These are phyloP conservation scores for Ceratosolen solmsi DNA, from an alignment of 1,140 invertebrate species.

Conservation along the genomic window DNA sequence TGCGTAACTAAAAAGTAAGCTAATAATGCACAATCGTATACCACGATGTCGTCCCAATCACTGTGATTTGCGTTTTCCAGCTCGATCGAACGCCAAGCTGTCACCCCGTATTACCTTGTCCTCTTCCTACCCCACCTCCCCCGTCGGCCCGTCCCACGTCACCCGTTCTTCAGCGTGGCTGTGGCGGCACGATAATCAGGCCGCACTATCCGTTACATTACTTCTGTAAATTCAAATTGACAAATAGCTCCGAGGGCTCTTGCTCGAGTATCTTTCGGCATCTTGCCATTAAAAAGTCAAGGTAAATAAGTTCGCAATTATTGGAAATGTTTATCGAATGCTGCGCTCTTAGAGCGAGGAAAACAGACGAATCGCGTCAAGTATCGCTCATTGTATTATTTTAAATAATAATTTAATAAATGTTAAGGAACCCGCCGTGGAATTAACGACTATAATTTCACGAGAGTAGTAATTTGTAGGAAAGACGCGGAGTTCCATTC, in stretches of 20 bases:
- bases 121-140: too few relatives aligned
- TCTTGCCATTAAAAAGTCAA: not conserved
- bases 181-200: not conserved
- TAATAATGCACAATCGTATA: not conserved
- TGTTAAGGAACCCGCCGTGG: not conserved
- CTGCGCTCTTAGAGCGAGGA: not conserved
- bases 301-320: not conserved
- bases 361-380: slow-evolving; percentile 6
- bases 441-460: slow-evolving; percentile 26
- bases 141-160: too few relatives aligned
- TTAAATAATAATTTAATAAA: slow-evolving; percentile 33
- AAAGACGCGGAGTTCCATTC: slow-evolving; percentile 16
- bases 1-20: not conserved
- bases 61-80: not conserved
- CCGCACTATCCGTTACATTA: not conserved
- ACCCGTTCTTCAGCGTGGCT: too few relatives aligned
- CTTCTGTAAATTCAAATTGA: not conserved
- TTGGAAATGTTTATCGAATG: not conserved
- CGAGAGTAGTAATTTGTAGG: slow-evolving; percentile 24
- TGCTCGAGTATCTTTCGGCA: not conserved
- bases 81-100: not conserved
- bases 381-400: slow-evolving; percentile 46
- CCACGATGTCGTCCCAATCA: not conserved
- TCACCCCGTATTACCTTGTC: too few relatives aligned
- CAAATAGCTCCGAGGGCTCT: not conserved